A percentile compares a stretch with the other conserved stretches of the same genome.
phyloP scores from a whole-genome alignment of 1,140 invertebrate genomes.

The Dendrolimus kikuchii region DNA sequence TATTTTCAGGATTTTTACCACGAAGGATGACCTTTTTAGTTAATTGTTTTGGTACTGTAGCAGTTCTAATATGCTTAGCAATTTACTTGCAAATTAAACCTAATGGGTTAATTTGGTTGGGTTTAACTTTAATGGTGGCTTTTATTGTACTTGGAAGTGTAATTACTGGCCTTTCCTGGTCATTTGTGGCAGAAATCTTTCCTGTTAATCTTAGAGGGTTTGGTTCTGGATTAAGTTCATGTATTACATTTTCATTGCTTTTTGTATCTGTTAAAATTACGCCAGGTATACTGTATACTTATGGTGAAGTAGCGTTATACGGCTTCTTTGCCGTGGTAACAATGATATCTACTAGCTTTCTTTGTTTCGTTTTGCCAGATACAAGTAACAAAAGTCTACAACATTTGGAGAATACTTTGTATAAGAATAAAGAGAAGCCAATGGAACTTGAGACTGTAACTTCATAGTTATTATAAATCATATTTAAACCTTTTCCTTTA shows the following conservation, averaged over 20 bases:
- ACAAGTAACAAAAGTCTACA: slow-evolving; percentile 75
- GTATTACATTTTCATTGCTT: slow-evolving; percentile 8
- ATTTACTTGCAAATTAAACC: slow-evolving; percentile 20
- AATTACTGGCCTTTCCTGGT: slow-evolving; percentile 27
- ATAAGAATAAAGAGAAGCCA: slow-evolving; percentile 15
- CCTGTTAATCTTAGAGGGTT: slow-evolving; percentile 37
- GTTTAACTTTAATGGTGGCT: slow-evolving; percentile 26
- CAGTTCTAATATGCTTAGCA: slow-evolving; percentile 24
- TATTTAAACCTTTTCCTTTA: too few species aligned
- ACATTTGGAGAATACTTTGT: slow-evolving; percentile 63
- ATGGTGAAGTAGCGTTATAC: slow-evolving; percentile 1
- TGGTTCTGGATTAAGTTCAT: slow-evolving; percentile 27
- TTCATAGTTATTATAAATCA: too few species aligned
- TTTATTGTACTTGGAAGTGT: slow-evolving; percentile 27
- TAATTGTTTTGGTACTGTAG: not conserved
- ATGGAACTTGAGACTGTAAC: slow-evolving; percentile 2
- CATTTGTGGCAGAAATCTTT: slow-evolving; percentile 46
- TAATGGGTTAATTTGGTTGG: slow-evolving; percentile 28
- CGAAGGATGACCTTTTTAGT: slow-evolving; percentile 1
- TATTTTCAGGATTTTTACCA: slow-evolving; percentile 19
- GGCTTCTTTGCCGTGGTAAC: not conserved
- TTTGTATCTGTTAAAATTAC: slow-evolving; percentile 3
- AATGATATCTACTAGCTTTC: slow-evolving; percentile 39
- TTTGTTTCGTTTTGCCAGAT: slow-evolving; percentile 74
- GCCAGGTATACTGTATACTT: not conserved